These are phyloP conservation scores for Falco naumanni DNA, from an alignment of 2,797 vertebrate genomes.

Conservation along the genomic window DNA sequence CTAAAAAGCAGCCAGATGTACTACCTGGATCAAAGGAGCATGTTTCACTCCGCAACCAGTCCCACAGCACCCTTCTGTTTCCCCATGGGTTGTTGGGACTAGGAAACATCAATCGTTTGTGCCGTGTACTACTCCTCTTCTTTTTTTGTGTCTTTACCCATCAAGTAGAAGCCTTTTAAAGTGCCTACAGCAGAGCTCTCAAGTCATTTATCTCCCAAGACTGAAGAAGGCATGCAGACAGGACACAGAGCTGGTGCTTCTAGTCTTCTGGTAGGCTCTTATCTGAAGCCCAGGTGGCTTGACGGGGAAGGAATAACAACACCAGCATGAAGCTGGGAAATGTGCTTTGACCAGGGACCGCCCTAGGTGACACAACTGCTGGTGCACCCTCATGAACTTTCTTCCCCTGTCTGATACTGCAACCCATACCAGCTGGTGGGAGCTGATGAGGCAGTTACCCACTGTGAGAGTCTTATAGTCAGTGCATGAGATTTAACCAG, in stretches of 20 bases:
- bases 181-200: neutral
- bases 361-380: neutral
- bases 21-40: neutral
- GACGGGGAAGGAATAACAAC: neutral
- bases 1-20: neutral
- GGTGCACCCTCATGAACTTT: neutral
- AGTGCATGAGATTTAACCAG: neutral
- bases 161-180: neutral
- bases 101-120: neutral
- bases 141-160: neutral
- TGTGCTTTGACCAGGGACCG: neutral
- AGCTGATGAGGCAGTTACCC: neutral
- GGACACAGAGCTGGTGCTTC: neutral
- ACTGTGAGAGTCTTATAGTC: neutral
- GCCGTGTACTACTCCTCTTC: neutral
- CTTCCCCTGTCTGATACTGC: neutral
- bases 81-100: neutral
- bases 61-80: neutral
- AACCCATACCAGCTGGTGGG: rapidly evolving
- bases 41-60: neutral
- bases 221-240: neutral
- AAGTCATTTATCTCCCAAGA: neutral
- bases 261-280: neutral
- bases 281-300: neutral
- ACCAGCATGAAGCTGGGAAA: neutral